phyloP scores from a whole-genome alignment of 1,140 invertebrate species.

The Leptinotarsa undecemlineata region DNA sequence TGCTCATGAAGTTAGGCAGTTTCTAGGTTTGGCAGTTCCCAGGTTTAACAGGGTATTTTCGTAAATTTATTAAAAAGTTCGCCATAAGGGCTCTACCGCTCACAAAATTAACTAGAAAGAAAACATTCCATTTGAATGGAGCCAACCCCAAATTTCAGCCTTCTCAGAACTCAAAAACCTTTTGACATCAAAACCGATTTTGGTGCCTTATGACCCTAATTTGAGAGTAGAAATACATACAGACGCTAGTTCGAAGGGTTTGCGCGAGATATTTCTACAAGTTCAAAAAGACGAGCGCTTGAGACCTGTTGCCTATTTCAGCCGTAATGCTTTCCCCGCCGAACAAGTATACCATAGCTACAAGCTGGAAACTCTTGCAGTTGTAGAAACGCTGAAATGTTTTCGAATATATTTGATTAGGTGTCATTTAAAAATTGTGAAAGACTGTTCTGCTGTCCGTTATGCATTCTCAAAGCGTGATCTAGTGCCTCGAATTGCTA shows the following conservation, averaged over 20 bases:
- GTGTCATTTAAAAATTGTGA: constrained; percentile 49
- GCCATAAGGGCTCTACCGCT: constrained; percentile 33
- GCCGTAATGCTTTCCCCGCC: too few relatives aligned
- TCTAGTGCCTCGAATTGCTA: constrained; percentile 46
- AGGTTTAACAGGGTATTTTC: constrained; percentile 51
- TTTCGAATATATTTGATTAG: constrained; percentile 46
- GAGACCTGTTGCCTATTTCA: too few relatives aligned
- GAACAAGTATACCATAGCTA: too few relatives aligned
- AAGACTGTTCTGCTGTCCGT: constrained; percentile 50
- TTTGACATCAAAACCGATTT: constrained; percentile 12
- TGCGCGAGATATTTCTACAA: too few relatives aligned
- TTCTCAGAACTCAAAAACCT: constrained; percentile 3
- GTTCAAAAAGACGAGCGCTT: too few relatives aligned
- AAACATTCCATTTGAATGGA: constrained; percentile 29
- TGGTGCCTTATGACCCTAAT: constrained; percentile 21
- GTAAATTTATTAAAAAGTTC: constrained; percentile 43
- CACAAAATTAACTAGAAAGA: neutral
- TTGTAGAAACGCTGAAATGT: too few relatives aligned
- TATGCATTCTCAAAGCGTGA: constrained; percentile 47
- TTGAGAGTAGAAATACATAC: constrained; percentile 20
- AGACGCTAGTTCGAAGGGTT: neutral
- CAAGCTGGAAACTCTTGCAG: too few relatives aligned
- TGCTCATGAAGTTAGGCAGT: constrained; percentile 48
- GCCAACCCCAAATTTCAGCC: constrained; percentile 24
- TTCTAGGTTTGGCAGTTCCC: too few relatives aligned